Base-by-base conservation (phyloP, 2,797 vertebrate species). In the Calcarius lapponicus region DNA sequence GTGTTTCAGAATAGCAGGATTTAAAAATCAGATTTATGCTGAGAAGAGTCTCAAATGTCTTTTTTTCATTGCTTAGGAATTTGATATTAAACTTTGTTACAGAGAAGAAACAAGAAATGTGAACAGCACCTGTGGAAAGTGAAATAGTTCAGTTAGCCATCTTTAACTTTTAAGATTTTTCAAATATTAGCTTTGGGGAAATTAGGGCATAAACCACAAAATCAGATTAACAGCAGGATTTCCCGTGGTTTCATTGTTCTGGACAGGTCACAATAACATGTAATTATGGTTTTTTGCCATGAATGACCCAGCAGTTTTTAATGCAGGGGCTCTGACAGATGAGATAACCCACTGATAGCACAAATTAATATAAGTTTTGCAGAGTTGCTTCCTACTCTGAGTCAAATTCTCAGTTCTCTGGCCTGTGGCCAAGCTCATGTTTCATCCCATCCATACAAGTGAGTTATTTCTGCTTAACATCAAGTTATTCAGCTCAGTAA, bases 361-460 rank as follows among this genome's bases (percentile, higher is more conserved):
- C 15, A 67, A 15, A 51, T 72, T 34, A 80, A 18, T 10, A 17
- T 1, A 80, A 87, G 17, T 58, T 95, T 78, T 91, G 53, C 69
- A 83, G 47, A 64, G 18, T 62, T 83, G 11, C 48, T 94, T 93
- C 70, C 88, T 79, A 17, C 66, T 74, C 72, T 28, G 40, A 69
- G 47, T 79, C 31, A 43, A 36, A 58, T 25, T 92, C 79, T 86
- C 65, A n/a, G 26, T 70, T 76, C 48, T 56, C 67, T 96, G 95
- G 82, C 82, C 15, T 15, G 7, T 31, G 32, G 82, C 82, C 82
- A 95, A 84, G 51, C 53, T 79, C 21, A 9, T 72, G 16, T 64
- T 90, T 82, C 74, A 65, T 67, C 50, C 22, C 25, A 6, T 22
- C 26, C 1, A 0, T 79, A 51, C 24, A 75, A 54, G 5, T 29